A percentile compares a stretch with the other conserved stretches of the same genome.
phyloP scores from a whole-genome alignment of 2,888 invertebrate genomes.

The Margaritifera margaritifera region DNA sequence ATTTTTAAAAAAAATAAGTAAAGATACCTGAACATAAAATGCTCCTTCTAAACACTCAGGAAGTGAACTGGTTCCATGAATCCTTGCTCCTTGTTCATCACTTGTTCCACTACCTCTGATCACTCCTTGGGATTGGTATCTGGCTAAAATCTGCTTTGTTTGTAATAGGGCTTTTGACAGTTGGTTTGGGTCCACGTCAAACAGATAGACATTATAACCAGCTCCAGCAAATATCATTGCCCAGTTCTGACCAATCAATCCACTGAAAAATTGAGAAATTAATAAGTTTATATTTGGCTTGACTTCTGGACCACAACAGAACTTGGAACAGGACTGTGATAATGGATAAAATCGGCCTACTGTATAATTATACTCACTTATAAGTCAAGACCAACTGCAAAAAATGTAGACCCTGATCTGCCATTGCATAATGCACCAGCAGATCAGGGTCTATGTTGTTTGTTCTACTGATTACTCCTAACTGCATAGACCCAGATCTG shows the following conservation, averaged over 20 bases:
- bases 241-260: constrained; percentile 96
- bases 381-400: too few relatives aligned
- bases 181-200: constrained; percentile 77
- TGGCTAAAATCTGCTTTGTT: constrained; percentile 18
- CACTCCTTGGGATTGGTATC: constrained; percentile 75
- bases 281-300: not conserved
- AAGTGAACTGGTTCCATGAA: constrained; percentile 83
- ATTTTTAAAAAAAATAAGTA: too few relatives aligned
- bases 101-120: constrained; percentile 84
- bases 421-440: too few relatives aligned
- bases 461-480: too few relatives aligned
- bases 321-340: too few relatives aligned
- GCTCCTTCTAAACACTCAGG: constrained; percentile 84
- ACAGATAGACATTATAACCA: constrained; percentile 90
- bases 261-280: constrained; percentile 77
- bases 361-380: too few relatives aligned
- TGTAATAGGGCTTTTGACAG: constrained; percentile 43
- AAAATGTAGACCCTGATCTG: too few relatives aligned
- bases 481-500: too few relatives aligned
- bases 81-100: constrained; percentile 83
- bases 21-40: constrained; percentile 78
- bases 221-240: constrained; percentile 94
- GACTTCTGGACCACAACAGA: too few relatives aligned
- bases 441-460: too few relatives aligned
- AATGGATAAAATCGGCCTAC: too few relatives aligned